Evolutionary conservation across 2,888 invertebrate species (phyloP).

Genomic region (Dicycla oo): DNA sequence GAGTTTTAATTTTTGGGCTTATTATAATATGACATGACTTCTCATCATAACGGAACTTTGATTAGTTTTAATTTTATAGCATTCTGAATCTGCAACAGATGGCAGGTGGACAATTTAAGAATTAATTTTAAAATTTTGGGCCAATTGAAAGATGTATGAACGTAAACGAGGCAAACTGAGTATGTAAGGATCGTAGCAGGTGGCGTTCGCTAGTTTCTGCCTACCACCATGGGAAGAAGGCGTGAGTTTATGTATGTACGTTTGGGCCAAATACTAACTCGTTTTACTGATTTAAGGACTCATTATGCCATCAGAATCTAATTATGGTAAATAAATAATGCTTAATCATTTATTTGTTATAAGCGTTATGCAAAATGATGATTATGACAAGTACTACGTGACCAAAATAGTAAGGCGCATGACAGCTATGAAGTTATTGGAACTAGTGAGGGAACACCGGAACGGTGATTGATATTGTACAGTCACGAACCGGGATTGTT

Average conservation of each 20-base stretch:
- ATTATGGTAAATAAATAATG: not conserved
- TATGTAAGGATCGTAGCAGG: too few relatives aligned
- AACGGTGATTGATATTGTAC: too few relatives aligned
- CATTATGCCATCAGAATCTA: not conserved
- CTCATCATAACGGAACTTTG: not conserved
- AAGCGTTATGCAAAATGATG: not conserved
- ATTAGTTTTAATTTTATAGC: not conserved
- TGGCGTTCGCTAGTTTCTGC: too few relatives aligned
- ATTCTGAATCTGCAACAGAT: not conserved
- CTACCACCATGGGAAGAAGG: too few relatives aligned
- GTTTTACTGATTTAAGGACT: not conserved
- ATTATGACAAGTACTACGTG: too few relatives aligned
- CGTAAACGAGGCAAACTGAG: too few relatives aligned
- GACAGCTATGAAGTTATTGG: too few relatives aligned
- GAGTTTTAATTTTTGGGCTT: not conserved
- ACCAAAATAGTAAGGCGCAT: too few relatives aligned
- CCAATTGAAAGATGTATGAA: too few relatives aligned
- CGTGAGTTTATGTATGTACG: too few relatives aligned
- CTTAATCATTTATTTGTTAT: not conserved
- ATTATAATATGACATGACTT: not conserved
- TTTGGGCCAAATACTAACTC: not conserved
- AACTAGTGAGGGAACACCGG: too few relatives aligned
- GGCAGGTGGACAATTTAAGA: not conserved
- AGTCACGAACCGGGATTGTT: too few relatives aligned
- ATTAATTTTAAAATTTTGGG: not conserved